Percentiles rank a stretch among this genome's conserved stretches.
phyloP scores from a whole-genome alignment of 2,113 vertebrate genomes.

The Hymenochirus boettgeri region DNA sequence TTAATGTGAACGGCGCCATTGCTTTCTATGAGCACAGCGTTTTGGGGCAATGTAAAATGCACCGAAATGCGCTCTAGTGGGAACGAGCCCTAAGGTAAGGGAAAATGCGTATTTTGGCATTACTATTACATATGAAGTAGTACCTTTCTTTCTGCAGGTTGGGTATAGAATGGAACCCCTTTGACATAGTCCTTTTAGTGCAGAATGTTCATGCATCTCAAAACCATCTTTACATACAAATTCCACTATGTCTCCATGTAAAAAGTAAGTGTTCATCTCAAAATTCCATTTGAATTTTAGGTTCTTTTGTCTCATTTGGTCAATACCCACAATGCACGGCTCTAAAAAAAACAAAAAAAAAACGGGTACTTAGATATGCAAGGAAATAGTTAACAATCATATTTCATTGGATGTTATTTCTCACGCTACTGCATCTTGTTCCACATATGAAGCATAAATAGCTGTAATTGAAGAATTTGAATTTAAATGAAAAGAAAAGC shows the following conservation, averaged over 20 bases:
- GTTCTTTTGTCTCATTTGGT: constrained; percentile 51
- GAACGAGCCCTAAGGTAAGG: no score
- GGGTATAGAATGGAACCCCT: constrained; percentile 60
- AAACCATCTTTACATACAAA: constrained; percentile 63
- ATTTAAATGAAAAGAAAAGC: no score
- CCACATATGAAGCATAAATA: no score
- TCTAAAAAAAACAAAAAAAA: constrained; percentile 52
- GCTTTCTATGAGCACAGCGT: no score
- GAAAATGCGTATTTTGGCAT: neutral
- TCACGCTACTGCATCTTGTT: no score
- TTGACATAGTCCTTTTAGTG: constrained; percentile 55
- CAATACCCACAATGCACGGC: constrained; percentile 53
- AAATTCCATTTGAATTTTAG: constrained; percentile 61
- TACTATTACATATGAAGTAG: neutral
- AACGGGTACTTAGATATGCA: neutral
- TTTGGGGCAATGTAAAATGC: no score
- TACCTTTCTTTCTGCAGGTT: constrained; percentile 59
- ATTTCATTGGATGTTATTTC: no score
- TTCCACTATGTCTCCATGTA: constrained; percentile 66
- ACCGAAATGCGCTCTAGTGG: no score
- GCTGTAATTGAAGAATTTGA: no score
- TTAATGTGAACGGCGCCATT: no score
- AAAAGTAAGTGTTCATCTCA: constrained; percentile 52
- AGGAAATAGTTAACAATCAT: neutral
- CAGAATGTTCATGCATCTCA: constrained; percentile 45